Conservation (phyloP, 2,113 vertebrate species). For the human region DNA sequence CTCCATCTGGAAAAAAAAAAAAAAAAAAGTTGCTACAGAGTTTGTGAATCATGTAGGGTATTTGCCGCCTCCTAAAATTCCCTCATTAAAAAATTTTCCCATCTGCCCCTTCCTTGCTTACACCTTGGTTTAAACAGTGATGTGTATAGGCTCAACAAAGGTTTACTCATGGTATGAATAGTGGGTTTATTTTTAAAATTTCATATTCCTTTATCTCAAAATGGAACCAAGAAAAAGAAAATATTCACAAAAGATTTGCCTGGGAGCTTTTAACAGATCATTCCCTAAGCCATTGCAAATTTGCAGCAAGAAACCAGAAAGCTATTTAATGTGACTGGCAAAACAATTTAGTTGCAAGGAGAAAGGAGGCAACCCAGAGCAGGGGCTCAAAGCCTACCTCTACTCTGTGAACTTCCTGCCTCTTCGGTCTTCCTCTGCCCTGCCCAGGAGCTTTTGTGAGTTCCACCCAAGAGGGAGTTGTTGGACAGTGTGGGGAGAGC, state of each 20-base stretch:
- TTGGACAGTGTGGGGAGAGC: background rate
- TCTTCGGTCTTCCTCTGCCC: background rate
- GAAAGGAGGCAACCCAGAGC: background rate
- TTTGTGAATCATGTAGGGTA: background rate
- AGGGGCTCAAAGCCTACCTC: background rate
- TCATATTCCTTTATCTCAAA: conserved; percentile 1
- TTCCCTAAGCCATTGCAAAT: background rate
- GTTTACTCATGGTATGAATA: background rate
- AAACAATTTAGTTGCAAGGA: background rate
- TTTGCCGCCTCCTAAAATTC: conserved; percentile 26
- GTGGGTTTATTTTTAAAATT: background rate
- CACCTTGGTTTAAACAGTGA: background rate
- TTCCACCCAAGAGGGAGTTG: background rate
- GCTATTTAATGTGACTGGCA: background rate
- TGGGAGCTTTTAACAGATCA: background rate
- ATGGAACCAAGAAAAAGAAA: conserved; percentile 9
- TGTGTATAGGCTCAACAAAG: background rate
- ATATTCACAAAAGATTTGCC: background rate
- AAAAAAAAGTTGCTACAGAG: background rate
- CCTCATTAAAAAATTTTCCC: background rate
- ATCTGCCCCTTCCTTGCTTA: background rate
- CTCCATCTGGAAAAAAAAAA: too few species aligned
- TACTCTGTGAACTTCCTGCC: background rate
- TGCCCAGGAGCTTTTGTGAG: background rate
- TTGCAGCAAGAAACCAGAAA: background rate